Conservation (phyloP, 1,140 invertebrate genomes). For the Ephestia elutella region DNA sequence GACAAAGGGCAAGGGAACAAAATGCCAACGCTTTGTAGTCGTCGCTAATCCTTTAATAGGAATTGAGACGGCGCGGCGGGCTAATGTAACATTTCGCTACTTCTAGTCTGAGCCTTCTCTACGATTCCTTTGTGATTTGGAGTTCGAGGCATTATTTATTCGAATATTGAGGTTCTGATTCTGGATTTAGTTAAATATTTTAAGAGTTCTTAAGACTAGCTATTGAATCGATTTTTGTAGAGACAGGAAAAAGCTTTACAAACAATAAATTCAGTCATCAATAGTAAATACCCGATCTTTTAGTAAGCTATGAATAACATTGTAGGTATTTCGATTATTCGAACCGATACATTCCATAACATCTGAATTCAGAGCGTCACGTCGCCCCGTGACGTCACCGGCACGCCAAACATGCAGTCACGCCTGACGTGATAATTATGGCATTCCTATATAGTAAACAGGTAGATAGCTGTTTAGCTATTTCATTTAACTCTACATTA, state of each 20-base stretch:
- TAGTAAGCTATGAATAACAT: too few relatives aligned
- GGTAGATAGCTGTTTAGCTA: not conserved
- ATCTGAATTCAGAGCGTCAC: too few relatives aligned
- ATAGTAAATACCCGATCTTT: too few relatives aligned
- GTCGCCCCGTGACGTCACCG: not conserved
- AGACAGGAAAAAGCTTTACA: too few relatives aligned
- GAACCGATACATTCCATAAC: too few relatives aligned
- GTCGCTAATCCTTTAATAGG: conserved; percentile 70
- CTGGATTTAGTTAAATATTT: too few relatives aligned
- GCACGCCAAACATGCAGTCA: not conserved
- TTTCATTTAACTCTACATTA: too few relatives aligned
- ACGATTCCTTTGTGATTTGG: not conserved
- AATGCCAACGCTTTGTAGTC: conserved; percentile 64
- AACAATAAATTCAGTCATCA: too few relatives aligned
- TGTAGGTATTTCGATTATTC: too few relatives aligned
- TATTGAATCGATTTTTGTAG: too few relatives aligned
- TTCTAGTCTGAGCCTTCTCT: conserved; percentile 15
- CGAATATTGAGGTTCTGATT: conserved; percentile 10
- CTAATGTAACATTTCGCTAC: conserved; percentile 28
- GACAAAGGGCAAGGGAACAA: conserved; percentile 59
- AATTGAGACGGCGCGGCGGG: conserved; percentile 42
- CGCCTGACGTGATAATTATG: not conserved
- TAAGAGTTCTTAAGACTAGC: too few relatives aligned
- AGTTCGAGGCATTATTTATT: not conserved
- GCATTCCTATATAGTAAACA: conserved; percentile 2